Evolutionary conservation across 2,797 vertebrate genomes (phyloP).

Genomic region (Amblyopsis hoosieri): DNA sequence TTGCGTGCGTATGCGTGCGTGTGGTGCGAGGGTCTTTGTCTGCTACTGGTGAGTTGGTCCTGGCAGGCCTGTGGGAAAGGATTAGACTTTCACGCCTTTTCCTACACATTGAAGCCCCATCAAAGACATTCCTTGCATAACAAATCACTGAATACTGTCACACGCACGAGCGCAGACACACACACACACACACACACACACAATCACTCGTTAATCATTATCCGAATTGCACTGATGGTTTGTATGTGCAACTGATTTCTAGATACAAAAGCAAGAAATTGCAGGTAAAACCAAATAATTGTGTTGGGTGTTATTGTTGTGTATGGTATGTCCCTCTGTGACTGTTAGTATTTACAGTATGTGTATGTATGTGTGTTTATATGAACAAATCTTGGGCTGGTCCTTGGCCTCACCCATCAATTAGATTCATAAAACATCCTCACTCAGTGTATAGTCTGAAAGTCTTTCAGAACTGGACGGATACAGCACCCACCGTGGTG

Average conservation of each 20-base stretch:
- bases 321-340: too few species aligned
- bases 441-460: too few species aligned
- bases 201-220: not conserved
- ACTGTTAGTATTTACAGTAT: too few species aligned
- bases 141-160: conserved; percentile 79
- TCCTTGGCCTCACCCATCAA: too few species aligned
- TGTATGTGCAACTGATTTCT: not conserved
- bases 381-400: too few species aligned
- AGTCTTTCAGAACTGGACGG: too few species aligned
- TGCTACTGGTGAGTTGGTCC: conserved; percentile 42
- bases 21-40: conserved; percentile 43
- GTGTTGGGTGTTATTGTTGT: too few species aligned
- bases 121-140: conserved; percentile 92
- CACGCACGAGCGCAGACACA: conserved; percentile 15
- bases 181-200: conserved; percentile 10
- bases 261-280: not conserved
- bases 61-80: conserved; percentile 86
- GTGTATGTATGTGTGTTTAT: too few species aligned
- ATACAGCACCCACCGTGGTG: too few species aligned
- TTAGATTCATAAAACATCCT: too few species aligned
- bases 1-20: not conserved
- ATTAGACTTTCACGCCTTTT: conserved; percentile 85
- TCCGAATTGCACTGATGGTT: not conserved
- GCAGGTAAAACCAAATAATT: too few species aligned
- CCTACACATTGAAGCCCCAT: conserved; percentile 83